Evolutionary conservation across 2,888 invertebrate species (phyloP), one percentile per base, ranked within the genome.

Genomic region (Dione vanillae): DNA sequence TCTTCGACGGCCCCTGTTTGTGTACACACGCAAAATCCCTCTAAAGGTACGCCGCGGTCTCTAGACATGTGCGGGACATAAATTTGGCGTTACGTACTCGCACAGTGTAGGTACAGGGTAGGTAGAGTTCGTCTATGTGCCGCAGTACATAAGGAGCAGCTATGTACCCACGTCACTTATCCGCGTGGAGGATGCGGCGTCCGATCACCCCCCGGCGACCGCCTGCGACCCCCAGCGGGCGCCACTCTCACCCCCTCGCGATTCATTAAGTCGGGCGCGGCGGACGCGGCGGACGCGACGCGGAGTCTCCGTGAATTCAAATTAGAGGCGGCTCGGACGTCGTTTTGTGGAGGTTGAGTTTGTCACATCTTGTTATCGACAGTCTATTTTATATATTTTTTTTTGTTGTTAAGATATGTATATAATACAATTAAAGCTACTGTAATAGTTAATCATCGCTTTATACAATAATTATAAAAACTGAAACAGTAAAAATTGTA

Each of bases 251-350:
- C 76, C 83, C 87, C 87, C 76, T 76, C 79, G 78, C 79, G 79
- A 79, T 91, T 93, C 92, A 92, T 93, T 93, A 93, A 92, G 92
- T 91, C 92, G 92, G 92, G 92, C 91, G 92, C 92, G 91, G 91
- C 90, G 90, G 88, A 86, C 89, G 91, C 90, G 91, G 92, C 90
- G 89, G 91, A 90, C 90, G 91, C 88, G 92, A 90, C 92, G 91
- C 93, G 92, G 91, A 91, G 93, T 91, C 92, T 92, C 92, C 90
- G 92, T 92, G 91, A 93, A 93, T 92, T 91, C 93, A 92, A 92
- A 93, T 92, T 92, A 92, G 92, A 91, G 90, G 88, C 90, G 83
- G 92, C 90, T 92, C 89, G 92, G 92, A 91, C 91, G 91, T 90
- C 90, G 90, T 92, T 80, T 80, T 74, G 74, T 89, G 89, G 92